Evolutionary conservation across 1,140 invertebrate genomes (phyloP), one percentile per base, ranked within the genome.

Genomic region (Spodoptera frugiperda): DNA sequence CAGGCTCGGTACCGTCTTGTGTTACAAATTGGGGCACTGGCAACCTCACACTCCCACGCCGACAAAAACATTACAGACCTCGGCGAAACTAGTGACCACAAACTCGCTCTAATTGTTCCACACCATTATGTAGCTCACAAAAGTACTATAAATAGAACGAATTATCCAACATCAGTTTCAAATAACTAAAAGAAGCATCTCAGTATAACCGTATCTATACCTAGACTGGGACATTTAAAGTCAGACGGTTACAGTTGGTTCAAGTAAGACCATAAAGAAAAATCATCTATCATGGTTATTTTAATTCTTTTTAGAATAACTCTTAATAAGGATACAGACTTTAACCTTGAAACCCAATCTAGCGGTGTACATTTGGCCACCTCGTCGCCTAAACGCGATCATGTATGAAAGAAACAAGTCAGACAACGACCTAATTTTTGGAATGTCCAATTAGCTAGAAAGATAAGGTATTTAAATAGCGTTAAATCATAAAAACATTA

Each of bases 1-100:
- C 78, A 84, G 83, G 81, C 83, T 74, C 78, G 21, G 19, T 14
- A 70, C 10, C 15, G 21, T 21, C 33, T 44, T 49, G 51, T 46
- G 33, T 67, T 67, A 67, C 61, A 55, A 55, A 54, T 67, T 67
- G 73, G 33, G 49, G 33, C 33, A 76, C 33, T 30, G 4, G 30
- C 12, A 54, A 11, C 19, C 25, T 51, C 49, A 70, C 33, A 46
- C 61, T 65, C 61, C 39, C 33, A 39, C 33, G 6, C 19, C 6
- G 39, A 33, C 25, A 33, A 17, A 12, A 25, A 54, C 51, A 39
- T 30, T 9, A 30, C 25, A 53, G 17, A 65, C 46, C 46, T 10
- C 44, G 15, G 30, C 21, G 25, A 30, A 68, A 65, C 33, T 19
- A 33, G 8, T 15, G 21, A 59, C 55, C 25, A 33, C 25, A 14